Percentiles rank a stretch among this genome's conserved stretches.
Conservation (phyloP, 2,797 vertebrate species). For the Oryzias dopingdopingensis region DNA sequence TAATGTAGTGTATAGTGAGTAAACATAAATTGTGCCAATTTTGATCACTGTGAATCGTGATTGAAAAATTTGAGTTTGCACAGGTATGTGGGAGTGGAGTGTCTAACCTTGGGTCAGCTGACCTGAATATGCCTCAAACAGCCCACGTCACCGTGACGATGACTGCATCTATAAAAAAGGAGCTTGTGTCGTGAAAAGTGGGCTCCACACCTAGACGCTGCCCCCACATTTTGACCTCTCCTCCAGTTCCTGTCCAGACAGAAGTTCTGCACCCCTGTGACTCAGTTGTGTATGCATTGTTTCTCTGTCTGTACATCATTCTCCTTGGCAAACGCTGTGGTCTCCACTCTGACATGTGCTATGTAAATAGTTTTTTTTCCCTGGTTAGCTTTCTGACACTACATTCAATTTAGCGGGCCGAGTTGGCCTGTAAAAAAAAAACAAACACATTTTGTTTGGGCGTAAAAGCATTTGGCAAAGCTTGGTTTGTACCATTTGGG, state of each 20-base stretch:
- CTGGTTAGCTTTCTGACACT: no score
- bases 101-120: conserved; percentile 49
- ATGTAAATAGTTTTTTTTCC: no score
- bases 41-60: conserved; percentile 40
- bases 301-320: conserved; percentile 3
- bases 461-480: neutral
- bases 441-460: no score
- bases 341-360: no score
- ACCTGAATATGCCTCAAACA: conserved; percentile 39
- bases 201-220: conserved; percentile 32
- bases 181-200: conserved; percentile 58
- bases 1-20: neutral
- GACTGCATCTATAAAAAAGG: conserved; percentile 30
- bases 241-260: conserved; percentile 31
- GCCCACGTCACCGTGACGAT: conserved; percentile 38
- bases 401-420: no score
- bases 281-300: conserved; percentile 10
- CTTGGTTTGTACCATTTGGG: neutral
- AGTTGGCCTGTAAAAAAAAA: no score
- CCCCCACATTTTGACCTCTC: conserved; percentile 37
- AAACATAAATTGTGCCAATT: neutral
- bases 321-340: no score
- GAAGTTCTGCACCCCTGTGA: conserved; percentile 27
- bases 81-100: conserved; percentile 50
- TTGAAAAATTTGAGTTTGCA: conserved; percentile 19